Percentiles rank a stretch among this genome's conserved stretches.
Evolutionary conservation across 1,140 invertebrate species (phyloP).

Genomic region (Leptinotarsa defecta): DNA sequence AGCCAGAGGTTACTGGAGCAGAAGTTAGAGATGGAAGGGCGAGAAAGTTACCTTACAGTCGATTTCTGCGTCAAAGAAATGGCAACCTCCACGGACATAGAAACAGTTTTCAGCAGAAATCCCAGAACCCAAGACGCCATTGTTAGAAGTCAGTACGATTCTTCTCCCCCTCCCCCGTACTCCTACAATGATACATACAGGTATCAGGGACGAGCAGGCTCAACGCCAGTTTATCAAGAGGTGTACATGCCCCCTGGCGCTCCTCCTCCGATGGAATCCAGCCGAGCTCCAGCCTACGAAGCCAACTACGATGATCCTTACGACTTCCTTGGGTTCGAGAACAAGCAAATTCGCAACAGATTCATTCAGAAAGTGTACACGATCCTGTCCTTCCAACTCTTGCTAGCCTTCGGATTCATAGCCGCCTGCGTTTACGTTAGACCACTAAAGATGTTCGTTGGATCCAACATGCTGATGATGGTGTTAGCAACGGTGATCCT

Average conservation of each 20-base stretch:
- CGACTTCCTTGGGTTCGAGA: background rate
- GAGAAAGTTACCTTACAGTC: slow-evolving; percentile 31
- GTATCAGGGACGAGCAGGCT: background rate
- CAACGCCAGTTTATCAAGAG: slow-evolving; percentile 1
- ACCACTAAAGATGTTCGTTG: slow-evolving; percentile 26
- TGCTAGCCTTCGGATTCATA: slow-evolving; percentile 33
- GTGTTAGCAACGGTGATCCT: slow-evolving; percentile 12
- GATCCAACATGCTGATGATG: slow-evolving; percentile 21
- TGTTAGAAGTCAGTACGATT: slow-evolving; percentile 19
- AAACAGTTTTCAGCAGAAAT: slow-evolving; percentile 23
- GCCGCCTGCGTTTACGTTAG: slow-evolving; percentile 29
- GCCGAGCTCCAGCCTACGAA: background rate
- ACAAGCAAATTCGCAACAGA: slow-evolving; percentile 25
- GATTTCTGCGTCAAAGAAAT: slow-evolving; percentile 36
- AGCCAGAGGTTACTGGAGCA: background rate
- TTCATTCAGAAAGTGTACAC: slow-evolving; percentile 41
- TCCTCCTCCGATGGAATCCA: background rate
- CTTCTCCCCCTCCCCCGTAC: slow-evolving; percentile 29
- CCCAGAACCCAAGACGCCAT: slow-evolving; percentile 27
- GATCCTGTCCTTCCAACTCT: slow-evolving; percentile 38
- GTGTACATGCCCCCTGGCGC: background rate
- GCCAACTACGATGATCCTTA: background rate
- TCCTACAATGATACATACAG: background rate
- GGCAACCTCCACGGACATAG: slow-evolving; percentile 20
- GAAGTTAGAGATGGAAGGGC: background rate